These are phyloP conservation scores for Haemorhous mexicanus DNA, from an alignment of 2,113 vertebrate genomes.

Conservation along the genomic window DNA sequence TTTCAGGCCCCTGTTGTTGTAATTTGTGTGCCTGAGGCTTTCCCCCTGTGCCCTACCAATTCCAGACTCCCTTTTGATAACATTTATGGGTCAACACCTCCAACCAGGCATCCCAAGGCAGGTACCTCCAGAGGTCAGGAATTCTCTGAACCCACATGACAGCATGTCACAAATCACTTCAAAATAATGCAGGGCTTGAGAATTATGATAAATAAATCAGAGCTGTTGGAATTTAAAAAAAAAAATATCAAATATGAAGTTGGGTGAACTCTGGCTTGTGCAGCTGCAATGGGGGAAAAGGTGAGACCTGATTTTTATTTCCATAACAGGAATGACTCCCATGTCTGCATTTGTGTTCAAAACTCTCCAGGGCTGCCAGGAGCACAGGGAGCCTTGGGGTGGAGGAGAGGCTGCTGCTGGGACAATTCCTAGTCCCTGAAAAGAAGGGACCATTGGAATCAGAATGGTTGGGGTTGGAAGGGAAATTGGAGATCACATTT, in stretches of 20 bases:
- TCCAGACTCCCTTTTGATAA: not conserved
- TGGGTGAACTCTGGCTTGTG: not conserved
- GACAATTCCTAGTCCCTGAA: not conserved
- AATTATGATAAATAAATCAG: not conserved
- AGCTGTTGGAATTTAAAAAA: not conserved
- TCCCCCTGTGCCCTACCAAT: not conserved
- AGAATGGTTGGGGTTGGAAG: not conserved
- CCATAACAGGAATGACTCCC: rapidly evolving
- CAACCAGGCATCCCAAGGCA: not conserved
- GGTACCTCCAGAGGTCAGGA: not conserved
- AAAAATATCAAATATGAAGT: not conserved
- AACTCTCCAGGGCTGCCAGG: not conserved
- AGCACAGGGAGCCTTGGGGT: not conserved
- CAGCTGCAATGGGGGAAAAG: not conserved
- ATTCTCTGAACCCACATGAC: not conserved
- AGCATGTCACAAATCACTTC: not conserved
- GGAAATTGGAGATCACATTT: not conserved
- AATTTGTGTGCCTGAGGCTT: not conserved
- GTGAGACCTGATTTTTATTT: not conserved
- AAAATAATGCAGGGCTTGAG: not conserved
- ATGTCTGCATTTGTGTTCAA: not conserved
- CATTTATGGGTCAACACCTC: not conserved
- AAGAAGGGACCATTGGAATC: not conserved
- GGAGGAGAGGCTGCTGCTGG: not conserved
- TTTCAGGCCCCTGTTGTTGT: not conserved